Evolutionary conservation across 2,888 invertebrate genomes (phyloP).

Genomic region (Oxyteleia sp.): DNA sequence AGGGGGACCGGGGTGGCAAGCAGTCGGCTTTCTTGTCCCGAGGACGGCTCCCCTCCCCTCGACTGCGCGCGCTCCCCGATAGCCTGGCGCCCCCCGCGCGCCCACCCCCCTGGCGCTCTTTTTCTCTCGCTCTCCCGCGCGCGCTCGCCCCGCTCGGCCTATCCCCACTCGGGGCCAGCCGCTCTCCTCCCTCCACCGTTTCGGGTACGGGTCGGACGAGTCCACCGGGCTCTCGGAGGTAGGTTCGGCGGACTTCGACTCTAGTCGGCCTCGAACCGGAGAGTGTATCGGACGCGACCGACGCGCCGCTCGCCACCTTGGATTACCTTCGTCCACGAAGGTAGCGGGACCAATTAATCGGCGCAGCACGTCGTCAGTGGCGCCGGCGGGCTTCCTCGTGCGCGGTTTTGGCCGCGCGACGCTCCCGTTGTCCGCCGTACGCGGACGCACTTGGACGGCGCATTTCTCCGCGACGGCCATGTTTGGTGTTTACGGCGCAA

Average conservation of each 20-base stretch:
- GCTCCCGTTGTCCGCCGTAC: conserved; percentile 29
- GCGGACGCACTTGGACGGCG: conserved; percentile 76
- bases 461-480: conserved; percentile 86
- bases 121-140: conserved; percentile 58
- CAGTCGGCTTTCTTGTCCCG: conserved; percentile 83
- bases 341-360: conserved; percentile 40
- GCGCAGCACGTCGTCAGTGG: not conserved
- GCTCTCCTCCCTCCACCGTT: conserved; percentile 64
- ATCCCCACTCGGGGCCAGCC: conserved; percentile 73
- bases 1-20: conserved; percentile 82
- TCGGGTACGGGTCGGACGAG: conserved; percentile 86
- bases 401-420: conserved; percentile 12
- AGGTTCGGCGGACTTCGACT: conserved; percentile 85
- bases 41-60: conserved; percentile 81
- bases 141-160: conserved; percentile 45
- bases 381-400: not conserved
- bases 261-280: conserved; percentile 87
- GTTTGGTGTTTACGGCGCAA: conserved; percentile 87
- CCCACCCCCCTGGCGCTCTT: conserved; percentile 55
- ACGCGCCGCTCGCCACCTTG: conserved; percentile 39
- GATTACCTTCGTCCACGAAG: conserved; percentile 36
- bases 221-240: conserved; percentile 84
- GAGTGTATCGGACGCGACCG: conserved; percentile 83
- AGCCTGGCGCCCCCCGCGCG: conserved; percentile 44
- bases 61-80: conserved; percentile 74